A percentile compares a stretch with the other conserved stretches of the same genome.
phyloP scores from a whole-genome alignment of 2,797 vertebrate genomes.

The Lacerta viridis region DNA sequence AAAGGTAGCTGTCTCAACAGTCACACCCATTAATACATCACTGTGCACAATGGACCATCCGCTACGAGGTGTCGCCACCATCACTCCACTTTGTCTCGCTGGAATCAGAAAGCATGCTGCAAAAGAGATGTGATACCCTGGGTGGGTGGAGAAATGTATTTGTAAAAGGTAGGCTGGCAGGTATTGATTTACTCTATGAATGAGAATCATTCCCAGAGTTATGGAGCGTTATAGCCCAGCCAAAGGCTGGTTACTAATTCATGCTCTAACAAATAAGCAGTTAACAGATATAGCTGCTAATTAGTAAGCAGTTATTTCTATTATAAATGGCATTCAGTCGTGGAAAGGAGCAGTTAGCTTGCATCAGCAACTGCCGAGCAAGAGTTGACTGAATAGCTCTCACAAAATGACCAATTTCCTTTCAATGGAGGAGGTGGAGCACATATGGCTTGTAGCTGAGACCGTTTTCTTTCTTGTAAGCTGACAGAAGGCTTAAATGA shows the following conservation, averaged over 20 bases:
- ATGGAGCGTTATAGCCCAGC: constrained; percentile 52
- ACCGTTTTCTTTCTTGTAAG: background rate
- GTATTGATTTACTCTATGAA: constrained; percentile 33
- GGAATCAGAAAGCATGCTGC: constrained; percentile 19
- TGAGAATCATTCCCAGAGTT: constrained; percentile 38
- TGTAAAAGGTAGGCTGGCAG: constrained; percentile 50
- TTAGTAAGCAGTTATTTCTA: constrained; percentile 74
- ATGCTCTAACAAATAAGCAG: constrained; percentile 72
- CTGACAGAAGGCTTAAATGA: constrained; percentile 2
- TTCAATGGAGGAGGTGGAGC: background rate
- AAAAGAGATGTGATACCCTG: background rate
- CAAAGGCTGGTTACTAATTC: constrained; percentile 69
- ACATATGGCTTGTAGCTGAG: background rate
- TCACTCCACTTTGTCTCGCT: background rate
- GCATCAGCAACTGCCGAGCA: background rate
- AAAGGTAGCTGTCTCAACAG: constrained; percentile 13
- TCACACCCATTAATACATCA: constrained; percentile 26
- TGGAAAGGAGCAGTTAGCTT: constrained; percentile 40
- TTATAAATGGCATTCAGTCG: constrained; percentile 55
- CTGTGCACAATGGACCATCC: background rate
- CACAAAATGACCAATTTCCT: background rate
- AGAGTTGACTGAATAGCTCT: background rate
- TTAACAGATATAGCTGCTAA: constrained; percentile 75
- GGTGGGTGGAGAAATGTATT: constrained; percentile 13
- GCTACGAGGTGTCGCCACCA: constrained; percentile 2